Base-by-base conservation (phyloP, 2,888 invertebrate genomes). In the Plusia festucae region DNA sequence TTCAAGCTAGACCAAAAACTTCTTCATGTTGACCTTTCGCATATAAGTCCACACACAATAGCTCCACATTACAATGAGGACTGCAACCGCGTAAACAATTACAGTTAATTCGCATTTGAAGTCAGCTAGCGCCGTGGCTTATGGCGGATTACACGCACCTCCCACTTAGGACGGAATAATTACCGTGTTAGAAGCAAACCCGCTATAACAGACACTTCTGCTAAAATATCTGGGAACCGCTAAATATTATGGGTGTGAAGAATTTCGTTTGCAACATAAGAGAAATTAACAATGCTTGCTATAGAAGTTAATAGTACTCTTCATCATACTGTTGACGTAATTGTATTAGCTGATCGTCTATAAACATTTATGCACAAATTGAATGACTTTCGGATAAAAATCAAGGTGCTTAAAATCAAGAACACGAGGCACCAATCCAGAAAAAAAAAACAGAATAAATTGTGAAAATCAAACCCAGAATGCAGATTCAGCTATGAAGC, bases 91-190 rank as follows among this genome's bases (percentile, higher is more conserved):
- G 70, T 69, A 69, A 69, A 80, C 81, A 80, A 78, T 78, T 70
- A 70, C 66, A 59, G 74, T 78, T 81, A 74, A 74, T 74, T 62
- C 81, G 58, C 55, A 71, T 79, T 81, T 67, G 70, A 68, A 74
- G 81, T 71, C 67, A 81, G 60, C 53, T 53, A 46, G 74, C 52
- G 46, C 22, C 71, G 63, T 16, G 64, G 66, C 71, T 81, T 68
- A 74, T 15, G 49, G 15, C 34, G 59, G 81, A 71, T 79, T 81
- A 79, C 58, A 59, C 57, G 32, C 61, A n/a, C 57, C 53, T 61
- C 64, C 61, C 60, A 68, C 78, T 69, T 78, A 34, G 66, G 60
- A 57, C 62, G 53, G 74, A 68, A 78, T 81, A 73, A 81, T 74
- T 77, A 74, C 63, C 58, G 54, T 24, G 67, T 77, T 63, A 72